These are phyloP conservation scores for Drosophila orena DNA, from an alignment of 1,140 invertebrate species.

Conservation along the genomic window DNA sequence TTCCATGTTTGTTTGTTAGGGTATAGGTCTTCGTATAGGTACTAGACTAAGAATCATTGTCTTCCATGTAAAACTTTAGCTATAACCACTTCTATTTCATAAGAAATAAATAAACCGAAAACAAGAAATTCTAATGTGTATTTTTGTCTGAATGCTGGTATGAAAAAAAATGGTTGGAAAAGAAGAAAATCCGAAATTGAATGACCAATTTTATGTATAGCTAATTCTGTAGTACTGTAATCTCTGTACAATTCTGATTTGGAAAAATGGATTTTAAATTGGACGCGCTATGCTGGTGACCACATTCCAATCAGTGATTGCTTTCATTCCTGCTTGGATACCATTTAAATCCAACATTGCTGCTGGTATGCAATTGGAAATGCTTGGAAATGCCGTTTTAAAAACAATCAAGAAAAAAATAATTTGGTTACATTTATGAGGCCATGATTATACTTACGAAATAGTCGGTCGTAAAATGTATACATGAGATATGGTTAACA, in stretches of 20 bases:
- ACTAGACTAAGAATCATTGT: slow-evolving; percentile 72
- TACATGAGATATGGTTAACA: no score
- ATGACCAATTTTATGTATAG: not conserved
- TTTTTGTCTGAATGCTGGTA: slow-evolving; percentile 3
- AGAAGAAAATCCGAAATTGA: no score
- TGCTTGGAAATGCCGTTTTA: no score
- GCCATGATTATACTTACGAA: no score
- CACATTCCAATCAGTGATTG: slow-evolving; percentile 23
- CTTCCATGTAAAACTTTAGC: slow-evolving; percentile 78
- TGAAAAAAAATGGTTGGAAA: not conserved
- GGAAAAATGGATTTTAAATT: slow-evolving; percentile 9
- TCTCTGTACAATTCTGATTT: slow-evolving; percentile 1
- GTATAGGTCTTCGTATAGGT: slow-evolving; percentile 34
- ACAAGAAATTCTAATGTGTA: slow-evolving; percentile 1
- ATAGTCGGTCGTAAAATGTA: no score
- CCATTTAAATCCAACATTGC: not conserved
- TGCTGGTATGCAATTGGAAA: not conserved
- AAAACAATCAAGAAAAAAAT: not conserved
- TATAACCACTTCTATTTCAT: slow-evolving; percentile 26
- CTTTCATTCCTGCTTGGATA: slow-evolving; percentile 1
- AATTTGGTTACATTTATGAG: not conserved
- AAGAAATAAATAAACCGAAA: slow-evolving; percentile 48
- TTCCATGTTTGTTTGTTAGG: slow-evolving; percentile 83
- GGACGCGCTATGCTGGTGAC: slow-evolving; percentile 27
- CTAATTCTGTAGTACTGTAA: not conserved